A percentile compares a stretch with the other conserved stretches of the same genome.
Conservation (phyloP, 1,140 invertebrate genomes). For the Samia ricini region DNA sequence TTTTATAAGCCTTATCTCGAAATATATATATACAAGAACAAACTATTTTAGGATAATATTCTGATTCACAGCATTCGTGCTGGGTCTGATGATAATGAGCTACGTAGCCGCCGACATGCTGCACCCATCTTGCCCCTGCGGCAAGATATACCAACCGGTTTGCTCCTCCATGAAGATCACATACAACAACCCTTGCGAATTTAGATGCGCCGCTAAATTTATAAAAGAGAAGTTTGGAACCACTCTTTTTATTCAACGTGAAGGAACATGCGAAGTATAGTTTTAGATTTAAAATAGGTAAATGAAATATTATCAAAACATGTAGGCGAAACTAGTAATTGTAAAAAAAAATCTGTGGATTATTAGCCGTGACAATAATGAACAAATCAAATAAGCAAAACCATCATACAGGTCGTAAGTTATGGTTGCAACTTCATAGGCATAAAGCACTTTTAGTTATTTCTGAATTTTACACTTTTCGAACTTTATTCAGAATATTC, state of each 20-base stretch:
- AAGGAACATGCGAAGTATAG: conserved; percentile 3
- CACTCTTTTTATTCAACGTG: background rate
- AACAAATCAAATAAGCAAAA: too few relatives aligned
- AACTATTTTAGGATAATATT: background rate
- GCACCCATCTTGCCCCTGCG: conserved; percentile 47
- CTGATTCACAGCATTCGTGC: conserved; percentile 3
- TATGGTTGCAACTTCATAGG: too few relatives aligned
- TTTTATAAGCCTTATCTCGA: too few relatives aligned
- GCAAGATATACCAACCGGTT: conserved; percentile 56
- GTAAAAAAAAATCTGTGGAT: too few relatives aligned
- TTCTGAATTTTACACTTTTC: too few relatives aligned
- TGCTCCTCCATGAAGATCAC: conserved; percentile 61
- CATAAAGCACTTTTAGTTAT: too few relatives aligned
- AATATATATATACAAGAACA: too few relatives aligned
- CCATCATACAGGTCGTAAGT: too few relatives aligned
- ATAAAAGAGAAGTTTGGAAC: background rate
- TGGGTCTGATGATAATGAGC: conserved; percentile 9
- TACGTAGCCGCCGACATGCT: background rate
- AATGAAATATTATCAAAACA: too few relatives aligned
- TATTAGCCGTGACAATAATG: too few relatives aligned
- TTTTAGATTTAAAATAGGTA: background rate
- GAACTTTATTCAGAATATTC: too few relatives aligned
- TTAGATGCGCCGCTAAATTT: conserved; percentile 36
- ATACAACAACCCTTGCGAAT: conserved; percentile 63
- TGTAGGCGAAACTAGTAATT: too few relatives aligned